These are phyloP conservation scores for Parelbella ahira DNA, from an alignment of 2,888 invertebrate species.

Conservation along the genomic window DNA sequence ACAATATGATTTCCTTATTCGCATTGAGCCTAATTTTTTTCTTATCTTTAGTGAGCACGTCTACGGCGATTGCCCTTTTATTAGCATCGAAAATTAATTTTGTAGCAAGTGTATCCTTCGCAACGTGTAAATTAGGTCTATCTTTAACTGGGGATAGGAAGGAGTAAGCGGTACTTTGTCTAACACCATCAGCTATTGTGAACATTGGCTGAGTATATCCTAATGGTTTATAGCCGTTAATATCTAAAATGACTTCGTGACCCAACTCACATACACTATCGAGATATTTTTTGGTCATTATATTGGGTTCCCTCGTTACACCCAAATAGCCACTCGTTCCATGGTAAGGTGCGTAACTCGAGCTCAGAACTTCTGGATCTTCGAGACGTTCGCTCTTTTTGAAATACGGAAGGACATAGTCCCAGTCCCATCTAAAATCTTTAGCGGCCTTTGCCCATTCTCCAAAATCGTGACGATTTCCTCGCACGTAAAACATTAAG, in stretches of 20 bases:
- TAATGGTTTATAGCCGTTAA: slow-evolving; percentile 52
- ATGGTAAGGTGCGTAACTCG: slow-evolving; percentile 38
- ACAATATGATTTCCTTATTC: slow-evolving; percentile 65
- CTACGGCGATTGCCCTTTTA: slow-evolving; percentile 63
- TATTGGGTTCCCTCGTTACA: slow-evolving; percentile 42
- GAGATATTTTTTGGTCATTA: slow-evolving; percentile 36
- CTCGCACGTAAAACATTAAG: slow-evolving; percentile 74
- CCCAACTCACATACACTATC: slow-evolving; percentile 64
- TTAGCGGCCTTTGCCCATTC: slow-evolving; percentile 65
- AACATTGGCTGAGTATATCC: slow-evolving; percentile 66
- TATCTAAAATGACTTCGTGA: slow-evolving; percentile 43
- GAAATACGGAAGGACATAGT: slow-evolving; percentile 64
- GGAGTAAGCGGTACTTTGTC: slow-evolving; percentile 69
- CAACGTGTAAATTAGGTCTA: slow-evolving; percentile 46
- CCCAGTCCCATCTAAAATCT: slow-evolving; percentile 75
- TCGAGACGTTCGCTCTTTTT: slow-evolving; percentile 63
- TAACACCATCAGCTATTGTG: slow-evolving; percentile 57
- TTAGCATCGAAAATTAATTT: slow-evolving; percentile 66
- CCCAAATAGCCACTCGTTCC: slow-evolving; percentile 57
- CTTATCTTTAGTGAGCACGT: slow-evolving; percentile 43
- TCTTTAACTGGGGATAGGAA: slow-evolving; percentile 54
- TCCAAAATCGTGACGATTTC: slow-evolving; percentile 62
- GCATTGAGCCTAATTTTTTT: slow-evolving; percentile 37
- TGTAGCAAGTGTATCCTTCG: slow-evolving; percentile 66
- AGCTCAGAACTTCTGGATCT: slow-evolving; percentile 31